Base-by-base conservation (phyloP, 2,797 vertebrate species). In the Molossus alvarezi region DNA sequence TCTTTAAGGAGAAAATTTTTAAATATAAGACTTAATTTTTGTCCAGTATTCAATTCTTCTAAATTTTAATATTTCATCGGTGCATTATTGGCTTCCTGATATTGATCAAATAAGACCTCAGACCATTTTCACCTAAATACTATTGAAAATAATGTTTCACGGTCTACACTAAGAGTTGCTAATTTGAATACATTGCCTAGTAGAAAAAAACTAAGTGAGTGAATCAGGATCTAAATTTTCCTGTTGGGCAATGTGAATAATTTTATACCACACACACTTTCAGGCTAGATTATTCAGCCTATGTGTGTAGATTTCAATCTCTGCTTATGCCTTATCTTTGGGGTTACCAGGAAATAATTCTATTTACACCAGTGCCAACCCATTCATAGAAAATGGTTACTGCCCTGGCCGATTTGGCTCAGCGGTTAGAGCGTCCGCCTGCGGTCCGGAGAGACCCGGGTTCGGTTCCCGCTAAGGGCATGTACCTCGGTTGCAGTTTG, bases 31-130 rank as follows among this genome's bases (percentile, higher is more conserved):
- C 0, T 45, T 45, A 45, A 33, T 23, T 73, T 73, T 89, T 69
- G 14, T 75, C 11, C 1, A 25, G 12, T 25, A 62, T 83, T 33
- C 25, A 51, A 4, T 65, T 41, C 6, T 67, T 81, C 27, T 60
- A 29, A 7, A 60, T 88, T 88, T 55, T 80, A 85, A 55, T 75
- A 88, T 83, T 83, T 93, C 17, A 58, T 81, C 27, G 62, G 3
- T 64, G 21, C 89, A 41, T 60, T 92, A 80, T 33, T 81, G 14
- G 85, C 17, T 90, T 73, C 5, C 41, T 84, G 13, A 94, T 62
- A 51, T n/a, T 60, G 9, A 37, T 10, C 53, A 51, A 53, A 14
- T 60, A 73, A 48, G 13, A 80, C 80, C 17, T 48, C 3, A 12
- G 12, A 8, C 0, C n/a, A 90, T 69, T 15, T 58, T 73, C 51